Evolutionary conservation across 2,888 invertebrate genomes (phyloP).

Genomic region (Epinotia nisella): DNA sequence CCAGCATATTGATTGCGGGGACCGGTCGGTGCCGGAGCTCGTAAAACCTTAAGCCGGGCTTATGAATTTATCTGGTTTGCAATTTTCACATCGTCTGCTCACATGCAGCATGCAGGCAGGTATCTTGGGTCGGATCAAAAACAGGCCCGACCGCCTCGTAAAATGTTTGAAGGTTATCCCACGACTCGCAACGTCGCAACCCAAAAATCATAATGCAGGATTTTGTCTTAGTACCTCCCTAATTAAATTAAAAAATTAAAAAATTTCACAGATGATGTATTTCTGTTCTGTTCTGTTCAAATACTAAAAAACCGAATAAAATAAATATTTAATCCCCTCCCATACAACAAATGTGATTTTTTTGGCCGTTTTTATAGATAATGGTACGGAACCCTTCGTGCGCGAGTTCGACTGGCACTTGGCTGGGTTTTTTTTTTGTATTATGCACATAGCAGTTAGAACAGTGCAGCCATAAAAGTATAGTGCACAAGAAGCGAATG

Average conservation of each 20-base stretch:
- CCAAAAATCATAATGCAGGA: not conserved
- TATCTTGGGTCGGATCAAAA: constrained; percentile 59
- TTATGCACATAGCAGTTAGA: not conserved
- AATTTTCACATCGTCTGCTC: constrained; percentile 63
- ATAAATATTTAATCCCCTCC: too few species aligned
- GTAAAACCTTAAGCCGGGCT: constrained; percentile 52
- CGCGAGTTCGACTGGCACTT: too few species aligned
- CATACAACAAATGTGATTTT: too few species aligned
- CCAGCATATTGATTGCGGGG: constrained; percentile 73
- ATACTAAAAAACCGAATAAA: too few species aligned
- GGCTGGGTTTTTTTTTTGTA: not conserved
- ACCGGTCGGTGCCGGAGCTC: constrained; percentile 59
- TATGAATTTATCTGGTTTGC: constrained; percentile 62
- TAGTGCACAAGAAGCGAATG: not conserved
- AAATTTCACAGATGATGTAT: too few species aligned
- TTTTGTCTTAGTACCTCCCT: not conserved
- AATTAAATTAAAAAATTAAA: too few species aligned
- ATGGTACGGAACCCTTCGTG: too few species aligned
- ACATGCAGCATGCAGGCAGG: constrained; percentile 50
- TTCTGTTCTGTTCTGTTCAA: too few species aligned
- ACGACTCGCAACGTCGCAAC: constrained; percentile 41
- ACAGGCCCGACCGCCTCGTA: constrained; percentile 65
- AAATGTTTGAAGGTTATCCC: constrained; percentile 58
- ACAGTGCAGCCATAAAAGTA: not conserved
- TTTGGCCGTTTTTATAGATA: too few species aligned